These are phyloP conservation scores for Sinocyclocheilus anshuiensis DNA, from an alignment of 2,113 vertebrate genomes.

Conservation along the genomic window DNA sequence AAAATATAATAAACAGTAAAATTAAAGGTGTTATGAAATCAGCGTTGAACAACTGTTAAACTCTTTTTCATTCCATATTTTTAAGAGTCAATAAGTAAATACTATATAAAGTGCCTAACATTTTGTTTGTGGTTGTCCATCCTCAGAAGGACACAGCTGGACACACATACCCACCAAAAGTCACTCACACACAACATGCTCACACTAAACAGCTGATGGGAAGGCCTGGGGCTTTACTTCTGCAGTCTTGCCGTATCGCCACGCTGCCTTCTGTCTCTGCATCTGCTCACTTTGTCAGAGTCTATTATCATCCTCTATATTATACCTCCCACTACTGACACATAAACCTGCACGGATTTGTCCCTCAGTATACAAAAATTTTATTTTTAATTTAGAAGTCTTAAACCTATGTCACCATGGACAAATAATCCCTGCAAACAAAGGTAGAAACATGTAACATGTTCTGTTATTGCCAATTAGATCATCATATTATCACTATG, in stretches of 20 bases:
- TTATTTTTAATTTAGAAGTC: not conserved
- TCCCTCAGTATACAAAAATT: not conserved
- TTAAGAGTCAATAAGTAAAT: not conserved
- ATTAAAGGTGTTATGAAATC: not conserved
- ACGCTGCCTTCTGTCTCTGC: conserved; percentile 8
- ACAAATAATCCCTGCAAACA: not conserved
- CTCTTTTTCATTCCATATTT: not conserved
- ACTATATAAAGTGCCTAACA: not conserved
- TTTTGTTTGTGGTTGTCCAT: not conserved
- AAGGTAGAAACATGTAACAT: not conserved
- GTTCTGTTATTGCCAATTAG: not conserved
- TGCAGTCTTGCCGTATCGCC: conserved; percentile 1
- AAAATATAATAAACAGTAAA: not conserved
- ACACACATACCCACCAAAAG: not conserved
- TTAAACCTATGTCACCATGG: not conserved
- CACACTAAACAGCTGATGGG: conserved; percentile 12
- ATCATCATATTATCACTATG: not conserved
- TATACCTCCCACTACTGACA: not conserved
- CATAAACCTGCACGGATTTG: not conserved
- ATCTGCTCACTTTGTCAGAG: conserved; percentile 27
- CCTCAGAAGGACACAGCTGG: not conserved
- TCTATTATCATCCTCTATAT: not conserved
- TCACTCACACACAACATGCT: not conserved
- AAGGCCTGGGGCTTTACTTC: conserved; percentile 24
- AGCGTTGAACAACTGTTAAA: not conserved